A percentile compares a stretch with the other conserved stretches of the same genome.
phyloP scores from a whole-genome alignment of 2,888 invertebrate genomes.

The Carcina quercana region DNA sequence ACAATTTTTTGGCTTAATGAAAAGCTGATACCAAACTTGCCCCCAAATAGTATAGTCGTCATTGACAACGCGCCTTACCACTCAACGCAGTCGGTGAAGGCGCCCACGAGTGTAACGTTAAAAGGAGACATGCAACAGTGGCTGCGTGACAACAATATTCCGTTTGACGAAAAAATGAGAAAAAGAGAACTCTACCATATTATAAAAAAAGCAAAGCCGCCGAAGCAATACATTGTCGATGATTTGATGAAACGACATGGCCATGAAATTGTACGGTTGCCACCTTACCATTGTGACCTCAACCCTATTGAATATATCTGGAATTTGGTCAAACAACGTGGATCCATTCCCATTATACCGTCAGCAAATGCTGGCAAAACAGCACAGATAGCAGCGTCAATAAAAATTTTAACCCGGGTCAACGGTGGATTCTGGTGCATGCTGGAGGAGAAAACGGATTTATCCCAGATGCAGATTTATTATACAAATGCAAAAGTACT shows the following conservation, averaged over 20 bases:
- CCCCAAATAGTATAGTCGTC: neutral
- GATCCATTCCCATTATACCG: constrained; percentile 11
- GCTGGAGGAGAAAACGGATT: neutral
- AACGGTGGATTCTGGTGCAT: neutral
- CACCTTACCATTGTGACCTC: neutral
- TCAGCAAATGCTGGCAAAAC: constrained; percentile 5
- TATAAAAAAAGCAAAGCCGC: neutral
- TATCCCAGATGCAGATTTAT: neutral
- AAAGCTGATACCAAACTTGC: neutral
- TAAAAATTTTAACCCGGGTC: neutral
- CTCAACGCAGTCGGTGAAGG: neutral
- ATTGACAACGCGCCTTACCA: neutral
- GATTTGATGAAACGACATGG: neutral
- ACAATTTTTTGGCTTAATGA: neutral
- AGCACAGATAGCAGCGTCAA: neutral
- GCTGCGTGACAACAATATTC: neutral
- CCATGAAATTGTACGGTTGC: neutral
- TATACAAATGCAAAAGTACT: neutral
- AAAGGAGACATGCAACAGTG: neutral
- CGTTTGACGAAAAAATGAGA: neutral
- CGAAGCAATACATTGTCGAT: neutral
- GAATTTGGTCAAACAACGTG: too few relatives aligned
- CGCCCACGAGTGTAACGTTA: neutral
- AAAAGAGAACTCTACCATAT: neutral
- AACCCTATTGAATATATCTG: neutral